Conservation (phyloP, 2,888 invertebrate species). For the Meteorus cinctellus region DNA sequence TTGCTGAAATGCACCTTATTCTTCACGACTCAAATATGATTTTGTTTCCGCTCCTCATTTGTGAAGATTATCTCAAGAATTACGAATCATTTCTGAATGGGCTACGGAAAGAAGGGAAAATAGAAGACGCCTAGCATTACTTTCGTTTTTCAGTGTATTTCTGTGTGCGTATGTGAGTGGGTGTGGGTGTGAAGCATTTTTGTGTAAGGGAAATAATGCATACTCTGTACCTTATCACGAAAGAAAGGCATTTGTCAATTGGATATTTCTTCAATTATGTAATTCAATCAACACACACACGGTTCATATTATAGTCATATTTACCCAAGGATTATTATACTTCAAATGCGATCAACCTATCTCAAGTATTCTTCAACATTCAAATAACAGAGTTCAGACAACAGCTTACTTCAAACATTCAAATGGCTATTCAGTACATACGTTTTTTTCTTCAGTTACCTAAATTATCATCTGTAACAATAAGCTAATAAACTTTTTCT, state of each 20-base stretch:
- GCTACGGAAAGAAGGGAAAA: not conserved
- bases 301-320: slow-evolving; percentile 59
- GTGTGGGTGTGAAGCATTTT: slow-evolving; percentile 50
- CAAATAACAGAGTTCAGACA: slow-evolving; percentile 38
- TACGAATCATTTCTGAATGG: not conserved
- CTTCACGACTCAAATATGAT: not conserved
- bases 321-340: slow-evolving; percentile 59
- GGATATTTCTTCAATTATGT: slow-evolving; percentile 26
- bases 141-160: not conserved
- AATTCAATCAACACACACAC: slow-evolving; percentile 42
- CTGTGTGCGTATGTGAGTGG: slow-evolving; percentile 40
- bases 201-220: slow-evolving; percentile 56
- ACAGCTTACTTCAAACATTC: slow-evolving; percentile 34
- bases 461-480: slow-evolving; percentile 65
- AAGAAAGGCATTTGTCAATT: slow-evolving; percentile 12
- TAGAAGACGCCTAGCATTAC: not conserved
- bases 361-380: slow-evolving; percentile 38
- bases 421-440: slow-evolving; percentile 51
- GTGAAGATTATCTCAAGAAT: not conserved
- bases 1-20: not conserved
- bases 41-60: not conserved
- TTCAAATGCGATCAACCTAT: slow-evolving; percentile 58
- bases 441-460: slow-evolving; percentile 45
- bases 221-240: slow-evolving; percentile 46
- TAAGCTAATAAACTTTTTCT: slow-evolving; percentile 63